Evolutionary conservation across 1,140 invertebrate species (phyloP), one percentile per base, ranked within the genome.

Genomic region (Lasioglossum albipes): DNA sequence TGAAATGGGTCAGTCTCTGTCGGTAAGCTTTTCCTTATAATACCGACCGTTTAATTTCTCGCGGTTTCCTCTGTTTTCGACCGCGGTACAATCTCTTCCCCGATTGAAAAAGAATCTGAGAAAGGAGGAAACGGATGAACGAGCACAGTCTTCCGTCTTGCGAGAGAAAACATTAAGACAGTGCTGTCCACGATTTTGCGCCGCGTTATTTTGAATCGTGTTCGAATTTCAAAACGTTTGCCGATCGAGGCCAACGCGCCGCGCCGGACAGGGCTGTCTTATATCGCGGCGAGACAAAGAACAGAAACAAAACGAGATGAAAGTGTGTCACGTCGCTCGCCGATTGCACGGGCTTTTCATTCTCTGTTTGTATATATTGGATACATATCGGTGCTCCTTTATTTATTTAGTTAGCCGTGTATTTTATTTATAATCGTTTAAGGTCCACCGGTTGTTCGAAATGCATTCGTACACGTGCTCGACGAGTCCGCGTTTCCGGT

Each of bases 371-470:
- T 85, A 85, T 76, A 85, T 84, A 85, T 77, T 62, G 83, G 59
- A 65, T 75, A 59, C 42, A 27, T 65, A 65, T 80, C 72, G 65
- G 65, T 69, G 72, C 72, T 80, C 31, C 27, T 62, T 86, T 90
- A 90, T 90, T 89, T 89, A 89, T 89, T 87, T 83, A 85, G 75
- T 66, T 88, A 89, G 84, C 41, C 57, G 57, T 41, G 49, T 70
- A 80, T 52, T 68, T 84, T 89, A 89, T 89, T 89, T 89, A 89
- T 89, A 76, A 73, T 20, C 36, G 20, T 82, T 69, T 57, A 52
- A 49, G 10, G 52, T 57, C 49, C 68, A 18, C 27, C 57, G 41
- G 66, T 18, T 22, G 36, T 20, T 54, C 13, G 31, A 10, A 45
- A 65, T 41, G 22, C 0, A 6, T 27, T 49, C 42, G 65, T 22